phyloP scores from a whole-genome alignment of 2,888 invertebrate species.

The Meteorus cinctellus region DNA sequence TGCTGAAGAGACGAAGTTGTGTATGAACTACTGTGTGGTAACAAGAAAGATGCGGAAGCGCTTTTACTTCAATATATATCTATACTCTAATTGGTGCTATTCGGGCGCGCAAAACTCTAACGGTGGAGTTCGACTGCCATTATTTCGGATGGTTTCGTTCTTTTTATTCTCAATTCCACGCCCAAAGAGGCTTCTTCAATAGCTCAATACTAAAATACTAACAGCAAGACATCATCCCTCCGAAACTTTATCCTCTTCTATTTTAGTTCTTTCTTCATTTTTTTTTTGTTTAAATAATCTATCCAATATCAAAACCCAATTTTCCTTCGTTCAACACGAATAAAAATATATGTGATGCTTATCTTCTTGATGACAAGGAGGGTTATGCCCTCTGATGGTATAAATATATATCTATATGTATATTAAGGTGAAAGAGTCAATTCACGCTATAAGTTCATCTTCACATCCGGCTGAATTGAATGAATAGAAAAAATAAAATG shows the following conservation, averaged over 20 bases:
- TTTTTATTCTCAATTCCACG: neutral
- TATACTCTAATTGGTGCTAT: conserved; percentile 30
- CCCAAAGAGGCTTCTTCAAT: neutral
- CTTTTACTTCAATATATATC: conserved; percentile 6
- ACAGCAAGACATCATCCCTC: conserved; percentile 4
- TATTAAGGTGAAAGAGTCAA: neutral
- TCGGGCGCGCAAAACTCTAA: conserved; percentile 15
- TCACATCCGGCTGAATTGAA: neutral
- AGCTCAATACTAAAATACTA: neutral
- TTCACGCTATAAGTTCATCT: neutral
- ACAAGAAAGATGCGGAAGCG: conserved; percentile 31
- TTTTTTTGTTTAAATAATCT: neutral
- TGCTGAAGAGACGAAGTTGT: neutral
- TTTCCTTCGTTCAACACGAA: neutral
- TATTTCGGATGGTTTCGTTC: conserved; percentile 25
- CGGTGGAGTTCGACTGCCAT: conserved; percentile 17
- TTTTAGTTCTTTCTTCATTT: neutral
- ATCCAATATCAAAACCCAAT: neutral
- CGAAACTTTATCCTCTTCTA: neutral
- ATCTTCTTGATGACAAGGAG: neutral
- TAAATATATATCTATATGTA: neutral
- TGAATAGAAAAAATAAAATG: neutral
- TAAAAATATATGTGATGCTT: neutral
- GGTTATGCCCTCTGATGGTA: neutral
- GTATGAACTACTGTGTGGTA: conserved; percentile 17